phyloP scores from a whole-genome alignment of 2,113 vertebrate species.

The Geococcyx californianus region DNA sequence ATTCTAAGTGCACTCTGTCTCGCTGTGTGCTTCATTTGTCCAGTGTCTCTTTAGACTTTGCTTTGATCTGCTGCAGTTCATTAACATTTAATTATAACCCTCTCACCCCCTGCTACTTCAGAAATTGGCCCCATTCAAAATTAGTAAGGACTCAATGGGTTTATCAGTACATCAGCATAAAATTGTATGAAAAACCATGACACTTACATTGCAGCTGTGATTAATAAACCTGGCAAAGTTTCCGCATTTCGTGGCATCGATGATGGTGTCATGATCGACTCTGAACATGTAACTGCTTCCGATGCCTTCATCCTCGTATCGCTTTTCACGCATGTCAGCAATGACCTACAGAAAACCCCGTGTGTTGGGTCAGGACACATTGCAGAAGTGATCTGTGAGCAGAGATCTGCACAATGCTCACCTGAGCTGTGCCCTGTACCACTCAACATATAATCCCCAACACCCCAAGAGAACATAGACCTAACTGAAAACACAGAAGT shows the following conservation, averaged over 20 bases:
- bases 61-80: not conserved
- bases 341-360: slow-evolving; percentile 83
- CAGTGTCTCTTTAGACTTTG: not conserved
- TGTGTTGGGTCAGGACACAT: accelerated
- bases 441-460: not conserved
- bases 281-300: slow-evolving; percentile 99
- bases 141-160: not conserved
- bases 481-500: not conserved
- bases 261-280: slow-evolving; percentile 98
- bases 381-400: not conserved
- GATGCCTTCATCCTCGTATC: slow-evolving; percentile 96
- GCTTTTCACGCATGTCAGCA: slow-evolving; percentile 97
- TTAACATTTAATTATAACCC: not conserved
- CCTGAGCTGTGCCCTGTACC: not conserved
- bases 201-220: slow-evolving; percentile 98
- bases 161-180: not conserved
- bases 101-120: not conserved
- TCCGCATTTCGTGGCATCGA: slow-evolving; percentile 96
- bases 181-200: accelerated
- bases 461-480: not conserved
- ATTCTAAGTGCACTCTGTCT: not conserved
- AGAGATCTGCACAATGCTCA: not conserved
- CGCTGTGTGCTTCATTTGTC: not conserved
- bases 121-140: not conserved
- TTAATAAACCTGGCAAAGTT: slow-evolving; percentile 99